Evolutionary conservation across 2,113 vertebrate species (phyloP).

Genomic region (Riparia riparia): DNA sequence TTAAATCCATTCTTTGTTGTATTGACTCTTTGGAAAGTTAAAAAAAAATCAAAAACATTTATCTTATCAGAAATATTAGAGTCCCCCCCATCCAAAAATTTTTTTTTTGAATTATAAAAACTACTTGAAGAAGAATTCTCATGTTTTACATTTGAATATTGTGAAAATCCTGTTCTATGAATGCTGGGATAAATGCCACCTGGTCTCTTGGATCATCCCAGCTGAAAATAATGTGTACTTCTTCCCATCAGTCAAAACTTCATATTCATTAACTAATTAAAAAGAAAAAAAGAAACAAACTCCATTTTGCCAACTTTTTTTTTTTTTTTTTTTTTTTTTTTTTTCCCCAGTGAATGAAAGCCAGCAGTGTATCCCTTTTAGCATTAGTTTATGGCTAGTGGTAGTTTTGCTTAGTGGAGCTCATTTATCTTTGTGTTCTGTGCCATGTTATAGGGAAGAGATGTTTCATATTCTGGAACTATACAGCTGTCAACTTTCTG

Average conservation of each 20-base stretch:
- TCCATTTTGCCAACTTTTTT: background rate
- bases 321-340: background rate
- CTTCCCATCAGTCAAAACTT: slow-evolving; percentile 56
- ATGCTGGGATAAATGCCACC: slow-evolving; percentile 30
- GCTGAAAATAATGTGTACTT: slow-evolving; percentile 20
- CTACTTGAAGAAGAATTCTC: slow-evolving; percentile 43
- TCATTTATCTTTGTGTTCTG: background rate
- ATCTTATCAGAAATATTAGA: slow-evolving; percentile 46
- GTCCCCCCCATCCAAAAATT: accelerated
- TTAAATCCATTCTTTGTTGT: background rate
- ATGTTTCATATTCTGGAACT: background rate
- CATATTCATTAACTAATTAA: slow-evolving; percentile 13
- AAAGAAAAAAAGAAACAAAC: background rate
- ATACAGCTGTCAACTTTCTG: background rate
- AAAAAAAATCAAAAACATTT: background rate
- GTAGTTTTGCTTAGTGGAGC: background rate
- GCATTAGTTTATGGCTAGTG: background rate
- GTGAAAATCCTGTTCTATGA: slow-evolving; percentile 8
- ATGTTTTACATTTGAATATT: slow-evolving; percentile 58
- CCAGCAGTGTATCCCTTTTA: background rate
- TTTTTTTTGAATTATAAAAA: slow-evolving; percentile 44
- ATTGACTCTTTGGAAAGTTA: background rate
- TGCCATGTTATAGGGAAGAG: background rate
- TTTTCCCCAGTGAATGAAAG: background rate
- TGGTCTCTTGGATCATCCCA: slow-evolving; percentile 11